Base-by-base conservation (phyloP, 2,888 invertebrate species). In the Pseudoips prasinana region DNA sequence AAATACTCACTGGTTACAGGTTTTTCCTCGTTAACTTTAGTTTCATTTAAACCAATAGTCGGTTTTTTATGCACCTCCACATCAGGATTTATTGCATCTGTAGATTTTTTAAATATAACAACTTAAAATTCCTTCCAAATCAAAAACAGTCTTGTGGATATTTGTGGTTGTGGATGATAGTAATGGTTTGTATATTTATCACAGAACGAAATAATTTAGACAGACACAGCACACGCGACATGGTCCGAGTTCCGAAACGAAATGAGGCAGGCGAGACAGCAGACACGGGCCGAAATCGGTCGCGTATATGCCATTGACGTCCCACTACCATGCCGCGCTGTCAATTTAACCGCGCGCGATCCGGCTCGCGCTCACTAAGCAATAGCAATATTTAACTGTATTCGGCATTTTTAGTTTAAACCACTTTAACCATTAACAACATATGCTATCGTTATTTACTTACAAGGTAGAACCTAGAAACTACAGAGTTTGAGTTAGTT, bases 1-100 rank as follows among this genome's bases (percentile, higher is more conserved):
- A 64, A 73, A 83, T 88, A 88, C 88, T 88, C 81, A 87, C 88
- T 80, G 75, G 70, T 74, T 64, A 73, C 72, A 74, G 79, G 71
- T 64, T 76, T 84, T 74, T 79, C 82, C 74, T 77, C 69, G 64
- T 67, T 67, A 66, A 81, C 63, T 70, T 70, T 68, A 70, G 76
- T 73, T 76, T 77, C 72, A 66, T 80, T 79, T 71, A 73, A 73
- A 78, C 60, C 72, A 69, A 76, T 69, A 71, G 68, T 73, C 54
- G 78, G 58, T 75, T 78, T 84, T 72, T 55, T 44, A 51, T 73
- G 73, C 85, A 86, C 83, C 76, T 76, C 86, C 79, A 71, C 85
- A 71, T 79, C 84, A 60, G 82, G 77, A 66, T 73, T 75, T 71
- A 76, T 64, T 59, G 78, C 54, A 85, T 87, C 88, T 88, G 88